Evolutionary conservation across 2,888 invertebrate genomes (phyloP), one percentile per base, ranked within the genome.

Genomic region (Parnassius mnemosyne): DNA sequence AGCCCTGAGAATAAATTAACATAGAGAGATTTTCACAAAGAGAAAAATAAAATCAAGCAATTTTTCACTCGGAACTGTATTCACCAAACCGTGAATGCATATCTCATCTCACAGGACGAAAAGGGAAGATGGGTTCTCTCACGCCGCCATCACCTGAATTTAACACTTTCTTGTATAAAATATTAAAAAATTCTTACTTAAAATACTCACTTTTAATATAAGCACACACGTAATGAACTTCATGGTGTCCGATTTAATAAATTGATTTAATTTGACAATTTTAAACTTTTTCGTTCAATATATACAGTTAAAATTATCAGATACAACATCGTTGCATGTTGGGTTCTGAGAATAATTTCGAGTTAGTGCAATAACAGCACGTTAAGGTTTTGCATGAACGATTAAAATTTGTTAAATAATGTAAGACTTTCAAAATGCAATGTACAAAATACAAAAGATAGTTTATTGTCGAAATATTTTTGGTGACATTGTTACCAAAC

Each of bases 291-390:
- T 11, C 1, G 25, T 47, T 41, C 41, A 42, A 53, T 66, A 47
- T 58, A 51, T 60, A 57, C 49, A 46, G 53, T 42, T 46, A 20
- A 53, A 59, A 10, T 57, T 47, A 66, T 64, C 60, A 41, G 44
- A 42, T 11, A 13, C 34, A 11, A 53, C 20, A 57, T 51, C 43
- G 50, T 64, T 57, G 41, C 58, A 57, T 34, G 42, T 13, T 66
- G 60, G 66, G 74, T 49, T 72, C 67, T 64, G 65, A 63, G 64
- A 63, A 63, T n/a, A 12, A 41, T 63, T 63, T 63, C 13, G 59
- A 55, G 12, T 20, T 3, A 44, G 55, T 42, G 58, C 58, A 63
- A 63, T 16, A 55, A 41, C 20, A 51, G 46, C 63, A 63, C 63
- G 63, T 63, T 53, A 57, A 57, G 44, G 43, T 9, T 13, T 12